phyloP scores from a whole-genome alignment of 2,113 vertebrate genomes.

The Zootoca vivipara region DNA sequence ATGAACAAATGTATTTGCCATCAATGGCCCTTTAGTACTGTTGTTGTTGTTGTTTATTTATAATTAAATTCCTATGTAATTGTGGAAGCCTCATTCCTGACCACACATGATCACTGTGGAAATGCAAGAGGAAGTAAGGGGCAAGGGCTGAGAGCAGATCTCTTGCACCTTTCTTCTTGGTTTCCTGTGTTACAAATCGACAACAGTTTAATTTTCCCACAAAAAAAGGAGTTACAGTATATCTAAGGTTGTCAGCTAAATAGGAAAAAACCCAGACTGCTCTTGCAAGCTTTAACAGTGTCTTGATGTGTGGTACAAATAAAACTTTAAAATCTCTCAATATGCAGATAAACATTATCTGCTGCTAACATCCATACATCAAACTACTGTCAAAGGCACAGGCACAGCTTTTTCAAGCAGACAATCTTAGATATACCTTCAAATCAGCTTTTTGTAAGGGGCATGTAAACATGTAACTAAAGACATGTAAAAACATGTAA shows the following conservation, averaged over 20 bases:
- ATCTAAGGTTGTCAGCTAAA: neutral
- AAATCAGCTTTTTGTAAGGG: neutral
- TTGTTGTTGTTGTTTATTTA: too few species aligned
- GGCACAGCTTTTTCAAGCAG: neutral
- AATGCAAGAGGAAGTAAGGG: neutral
- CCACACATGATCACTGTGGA: neutral
- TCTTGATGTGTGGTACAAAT: neutral
- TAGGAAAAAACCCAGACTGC: neutral
- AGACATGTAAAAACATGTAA: too few species aligned
- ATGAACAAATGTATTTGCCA: too few species aligned
- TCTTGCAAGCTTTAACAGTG: neutral
- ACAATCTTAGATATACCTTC: neutral
- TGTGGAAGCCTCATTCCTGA: too few species aligned
- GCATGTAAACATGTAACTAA: neutral
- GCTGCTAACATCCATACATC: neutral
- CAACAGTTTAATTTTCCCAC: neutral
- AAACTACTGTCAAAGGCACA: neutral
- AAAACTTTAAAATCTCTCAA: too few species aligned
- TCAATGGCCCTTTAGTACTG: too few species aligned
- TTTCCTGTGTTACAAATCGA: neutral
- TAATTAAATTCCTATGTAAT: too few species aligned
- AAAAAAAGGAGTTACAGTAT: neutral
- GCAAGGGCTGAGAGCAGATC: neutral
- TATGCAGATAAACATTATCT: neutral
- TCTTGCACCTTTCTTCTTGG: neutral